Percentiles rank a stretch among this genome's conserved stretches.
phyloP scores from a whole-genome alignment of 30 jellyfish, hydroid and myxozoan species.

The Cassiopea andromeda region DNA sequence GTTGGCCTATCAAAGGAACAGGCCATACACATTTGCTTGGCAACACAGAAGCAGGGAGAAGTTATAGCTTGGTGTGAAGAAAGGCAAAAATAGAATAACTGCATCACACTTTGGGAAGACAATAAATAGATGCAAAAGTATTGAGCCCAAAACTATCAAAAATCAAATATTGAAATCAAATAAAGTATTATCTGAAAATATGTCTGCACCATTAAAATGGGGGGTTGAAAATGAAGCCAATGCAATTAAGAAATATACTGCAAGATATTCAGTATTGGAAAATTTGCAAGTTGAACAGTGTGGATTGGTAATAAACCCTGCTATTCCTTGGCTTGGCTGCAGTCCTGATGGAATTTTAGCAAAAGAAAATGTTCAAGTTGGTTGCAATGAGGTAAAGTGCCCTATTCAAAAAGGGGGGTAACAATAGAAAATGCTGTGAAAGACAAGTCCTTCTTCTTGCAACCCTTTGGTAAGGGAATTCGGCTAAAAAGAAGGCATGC shows the following conservation, averaged over 20 bases:
- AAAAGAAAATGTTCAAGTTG: too few relatives aligned
- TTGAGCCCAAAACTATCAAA: constrained; percentile 43
- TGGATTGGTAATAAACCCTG: too few relatives aligned
- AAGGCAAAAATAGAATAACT: constrained; percentile 46
- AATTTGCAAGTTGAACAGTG: too few relatives aligned
- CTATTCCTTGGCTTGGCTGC: too few relatives aligned
- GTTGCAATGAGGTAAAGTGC: too few relatives aligned
- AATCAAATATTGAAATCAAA: background rate
- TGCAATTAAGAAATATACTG: too few relatives aligned
- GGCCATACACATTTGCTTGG: constrained; percentile 16
- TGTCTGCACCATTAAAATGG: too few relatives aligned
- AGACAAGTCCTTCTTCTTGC: constrained; percentile 53
- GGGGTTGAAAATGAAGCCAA: too few relatives aligned
- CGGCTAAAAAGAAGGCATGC: constrained; percentile 45
- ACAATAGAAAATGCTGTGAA: background rate
- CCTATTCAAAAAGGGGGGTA: too few relatives aligned
- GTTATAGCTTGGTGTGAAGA: constrained; percentile 50
- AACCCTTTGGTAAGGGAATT: constrained; percentile 12
- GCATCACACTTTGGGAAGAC: constrained; percentile 54
- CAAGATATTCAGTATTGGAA: too few relatives aligned
- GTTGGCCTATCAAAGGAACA: constrained; percentile 5
- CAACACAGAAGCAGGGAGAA: constrained; percentile 7
- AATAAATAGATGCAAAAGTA: constrained; percentile 35
- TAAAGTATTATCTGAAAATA: too few relatives aligned
- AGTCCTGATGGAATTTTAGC: too few relatives aligned